Base-by-base conservation (phyloP, 35 echinoderm and acorn worm species). In the Lytechinus pictus region DNA sequence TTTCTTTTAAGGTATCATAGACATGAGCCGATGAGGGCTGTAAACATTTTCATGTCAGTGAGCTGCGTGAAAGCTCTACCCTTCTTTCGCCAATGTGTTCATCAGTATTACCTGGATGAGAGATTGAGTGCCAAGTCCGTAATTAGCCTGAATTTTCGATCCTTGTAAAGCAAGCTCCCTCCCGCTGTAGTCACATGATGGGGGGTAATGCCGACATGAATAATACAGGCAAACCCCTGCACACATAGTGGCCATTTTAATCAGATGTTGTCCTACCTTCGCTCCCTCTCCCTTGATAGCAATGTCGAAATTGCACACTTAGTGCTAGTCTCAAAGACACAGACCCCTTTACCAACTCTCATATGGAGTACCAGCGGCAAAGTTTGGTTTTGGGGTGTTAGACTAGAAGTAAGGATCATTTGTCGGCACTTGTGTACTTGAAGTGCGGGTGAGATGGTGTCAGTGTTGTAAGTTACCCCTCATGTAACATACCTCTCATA, bases 201-300 rank as follows among this genome's bases (percentile, higher is more conserved):
- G 4, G 66, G 66, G 19, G n/a, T 79, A 24, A 79, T 79, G 66
- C 66, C 19, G 14, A 79, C 66, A 79, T 79, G 66, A 79, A 79
- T 79, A 79, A 79, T 79, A 79, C 66, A n/a, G 19, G 66, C 66
- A 79, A 79, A 79, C 66, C n/a, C n/a, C 19, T 79, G 66, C 66
- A 79, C 66, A 79, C 66, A 79, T 79, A 79, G 66, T 24, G 66
- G 66, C 66, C 66, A 79, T 79, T 79, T 79, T 79, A 79, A 79
- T 79, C 66, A 79, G 66, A 79, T 79, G 66, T 79, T 79, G 66
- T 79, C 66, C 10, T 79, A 24, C 66, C 66, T 79, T 79, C 66
- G 1, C 16, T 79, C 66, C 33, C 33, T 79, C 14, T 79, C 66
- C 66, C 66, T 79, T 79, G 66, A 79, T 79, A 24, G 66, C 16